Conservation (phyloP, 1,140 invertebrate species). For the Sycobia sp. region DNA sequence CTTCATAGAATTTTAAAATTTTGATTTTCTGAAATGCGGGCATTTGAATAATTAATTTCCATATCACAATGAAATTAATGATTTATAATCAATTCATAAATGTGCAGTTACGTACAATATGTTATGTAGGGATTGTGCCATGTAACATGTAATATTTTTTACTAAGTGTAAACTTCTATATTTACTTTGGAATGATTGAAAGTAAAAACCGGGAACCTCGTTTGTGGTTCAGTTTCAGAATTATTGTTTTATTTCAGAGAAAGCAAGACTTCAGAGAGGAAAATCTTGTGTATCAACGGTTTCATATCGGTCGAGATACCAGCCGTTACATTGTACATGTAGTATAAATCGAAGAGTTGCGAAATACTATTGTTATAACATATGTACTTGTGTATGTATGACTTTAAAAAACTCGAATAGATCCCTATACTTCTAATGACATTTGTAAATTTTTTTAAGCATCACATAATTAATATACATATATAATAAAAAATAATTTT, state of each 20-base stretch:
- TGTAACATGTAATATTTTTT: constrained; percentile 35
- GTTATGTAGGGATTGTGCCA: constrained; percentile 32
- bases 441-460: constrained; percentile 37
- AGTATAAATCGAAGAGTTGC: constrained; percentile 17
- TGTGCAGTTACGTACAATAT: constrained; percentile 24
- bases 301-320: background rate
- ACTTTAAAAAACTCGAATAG: constrained; percentile 28
- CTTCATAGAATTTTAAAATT: constrained; percentile 17
- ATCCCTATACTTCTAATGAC: constrained; percentile 33
- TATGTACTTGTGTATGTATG: constrained; percentile 12
- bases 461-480: constrained; percentile 33
- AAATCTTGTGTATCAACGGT: constrained; percentile 13
- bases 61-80: background rate
- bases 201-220: constrained; percentile 9
- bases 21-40: constrained; percentile 23
- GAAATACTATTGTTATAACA: constrained; percentile 28
- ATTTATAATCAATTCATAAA: constrained; percentile 24
- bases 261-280: constrained; percentile 31
- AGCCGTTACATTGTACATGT: constrained; percentile 24
- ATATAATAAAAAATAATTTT: constrained; percentile 29
- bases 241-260: constrained; percentile 22
- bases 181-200: constrained; percentile 21
- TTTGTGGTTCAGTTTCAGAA: constrained; percentile 12
- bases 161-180: constrained; percentile 14
- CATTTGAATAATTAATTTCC: constrained; percentile 23